These are phyloP conservation scores for Macaria liturata DNA, from an alignment of 2,888 invertebrate genomes.

Conservation along the genomic window DNA sequence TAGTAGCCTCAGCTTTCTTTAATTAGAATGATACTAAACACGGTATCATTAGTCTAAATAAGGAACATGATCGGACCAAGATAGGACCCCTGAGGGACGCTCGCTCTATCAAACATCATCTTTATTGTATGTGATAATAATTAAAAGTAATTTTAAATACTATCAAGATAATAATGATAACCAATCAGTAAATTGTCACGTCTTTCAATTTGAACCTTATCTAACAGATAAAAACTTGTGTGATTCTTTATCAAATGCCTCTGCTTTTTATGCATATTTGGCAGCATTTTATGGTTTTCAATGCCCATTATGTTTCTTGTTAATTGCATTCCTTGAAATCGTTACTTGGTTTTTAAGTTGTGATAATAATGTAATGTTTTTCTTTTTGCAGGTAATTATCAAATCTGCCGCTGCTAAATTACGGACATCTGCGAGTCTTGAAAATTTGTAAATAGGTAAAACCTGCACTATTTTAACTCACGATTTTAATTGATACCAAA, in stretches of 20 bases:
- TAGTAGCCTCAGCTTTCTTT: constrained; percentile 13
- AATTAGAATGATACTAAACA: constrained; percentile 26
- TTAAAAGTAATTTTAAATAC: constrained; percentile 21
- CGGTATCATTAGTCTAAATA: constrained; percentile 23
- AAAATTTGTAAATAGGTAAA: no score
- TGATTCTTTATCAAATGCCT: constrained; percentile 28
- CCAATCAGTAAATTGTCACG: constrained; percentile 28
- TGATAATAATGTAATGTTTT: not conserved
- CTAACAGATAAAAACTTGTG: constrained; percentile 20
- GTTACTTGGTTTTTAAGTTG: no score
- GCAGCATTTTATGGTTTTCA: constrained; percentile 1
- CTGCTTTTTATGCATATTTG: constrained; percentile 9
- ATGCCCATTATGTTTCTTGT: no score
- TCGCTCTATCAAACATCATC: constrained; percentile 28
- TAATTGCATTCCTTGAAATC: no score
- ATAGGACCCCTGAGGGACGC: constrained; percentile 30
- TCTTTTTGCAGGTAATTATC: constrained; percentile 19
- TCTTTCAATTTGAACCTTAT: constrained; percentile 27
- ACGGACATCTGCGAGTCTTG: no score
- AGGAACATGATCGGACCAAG: constrained; percentile 31
- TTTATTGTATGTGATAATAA: constrained; percentile 33
- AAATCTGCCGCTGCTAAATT: not conserved
- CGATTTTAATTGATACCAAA: no score
- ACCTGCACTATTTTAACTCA: no score
- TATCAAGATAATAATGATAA: constrained; percentile 18